Base-by-base conservation (phyloP, 2,113 vertebrate genomes). In the Strix aluco region DNA sequence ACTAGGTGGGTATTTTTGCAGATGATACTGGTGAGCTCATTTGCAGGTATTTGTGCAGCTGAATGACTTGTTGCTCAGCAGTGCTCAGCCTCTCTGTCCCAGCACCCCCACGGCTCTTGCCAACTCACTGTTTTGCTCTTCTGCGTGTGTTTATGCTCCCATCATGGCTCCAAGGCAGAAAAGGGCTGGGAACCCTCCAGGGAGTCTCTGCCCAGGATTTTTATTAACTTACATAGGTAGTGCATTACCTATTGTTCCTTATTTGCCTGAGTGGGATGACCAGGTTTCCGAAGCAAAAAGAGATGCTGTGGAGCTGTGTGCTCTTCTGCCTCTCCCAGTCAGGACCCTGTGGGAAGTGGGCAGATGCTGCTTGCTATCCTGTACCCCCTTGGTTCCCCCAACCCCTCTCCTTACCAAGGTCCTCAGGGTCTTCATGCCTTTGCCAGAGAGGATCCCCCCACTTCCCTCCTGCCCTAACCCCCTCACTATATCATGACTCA, bases 391-490 rank as follows among this genome's bases (percentile, higher is more conserved):
- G 10, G 21, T 5, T 2, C 2, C 49, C 32, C 47, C 27, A 36
- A 19, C 18, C 12, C 36, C 10, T 55, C n/a, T 87, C 47, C 26
- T 69, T 27, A n/a, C 13, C 52, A 27, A 42, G 29, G 47, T 79
- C 42, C 38, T 26, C 15, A 9, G 18, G 12, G 32, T 51, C 42
- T 65, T 58, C 36, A 16, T 34, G 51, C 12, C 30, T 49, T 32
- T 49, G n/a, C 7, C 29, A 21, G 40, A 29, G 29, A 2, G 0
- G 23, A 55, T 22, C 11, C 2, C 4, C 15, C 25, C 1, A 0
- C 16, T 63, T 46, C 40, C 49, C 59, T 65, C 49, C 17, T 34
- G 26, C 57, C 57, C 38, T 23, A 57, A 25, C 20, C 27, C 55
- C 23, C 4, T 54, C n/a, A 16, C 51, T 18, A 10, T 14, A 13